Conservation (phyloP, 1,140 invertebrate species). For the Drusus annulatus region DNA sequence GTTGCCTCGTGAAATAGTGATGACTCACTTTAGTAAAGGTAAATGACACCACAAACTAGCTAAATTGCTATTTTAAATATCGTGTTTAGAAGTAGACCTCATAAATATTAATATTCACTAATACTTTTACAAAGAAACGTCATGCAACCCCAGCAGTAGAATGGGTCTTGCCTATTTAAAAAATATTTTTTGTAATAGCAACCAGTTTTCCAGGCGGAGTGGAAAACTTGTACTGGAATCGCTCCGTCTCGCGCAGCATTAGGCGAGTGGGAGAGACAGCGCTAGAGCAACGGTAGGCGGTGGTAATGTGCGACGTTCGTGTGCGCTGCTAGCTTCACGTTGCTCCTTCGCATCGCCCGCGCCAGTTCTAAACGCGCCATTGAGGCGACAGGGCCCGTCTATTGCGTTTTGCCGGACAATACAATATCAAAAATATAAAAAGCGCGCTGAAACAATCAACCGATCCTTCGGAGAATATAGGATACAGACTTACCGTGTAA, state of each 20-base stretch:
- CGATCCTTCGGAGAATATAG: conserved; percentile 4
- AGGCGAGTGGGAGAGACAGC: background rate
- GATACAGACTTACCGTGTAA: conserved; percentile 2
- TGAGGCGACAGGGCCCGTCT: background rate
- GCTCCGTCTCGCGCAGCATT: background rate
- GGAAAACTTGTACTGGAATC: background rate
- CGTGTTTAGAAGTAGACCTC: too few species aligned
- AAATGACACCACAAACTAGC: too few species aligned
- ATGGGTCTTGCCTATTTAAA: background rate
- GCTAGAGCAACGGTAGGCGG: background rate
- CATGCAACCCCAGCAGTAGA: conserved; percentile 7
- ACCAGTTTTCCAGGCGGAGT: background rate
- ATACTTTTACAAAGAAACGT: background rate
- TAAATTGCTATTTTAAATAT: too few species aligned
- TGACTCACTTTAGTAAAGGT: too few species aligned
- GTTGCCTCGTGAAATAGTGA: too few species aligned
- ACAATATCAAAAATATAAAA: background rate
- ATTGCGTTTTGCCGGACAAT: conserved; percentile 9
- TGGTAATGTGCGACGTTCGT: background rate
- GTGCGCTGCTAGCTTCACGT: background rate
- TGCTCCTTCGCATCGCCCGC: background rate
- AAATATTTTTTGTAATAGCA: conserved; percentile 8
- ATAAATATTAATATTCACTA: background rate
- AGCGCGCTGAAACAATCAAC: conserved; percentile 14
- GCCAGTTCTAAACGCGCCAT: conserved; percentile 26